phyloP scores from a whole-genome alignment of 2,888 invertebrate genomes.

The Anaspis maculata region DNA sequence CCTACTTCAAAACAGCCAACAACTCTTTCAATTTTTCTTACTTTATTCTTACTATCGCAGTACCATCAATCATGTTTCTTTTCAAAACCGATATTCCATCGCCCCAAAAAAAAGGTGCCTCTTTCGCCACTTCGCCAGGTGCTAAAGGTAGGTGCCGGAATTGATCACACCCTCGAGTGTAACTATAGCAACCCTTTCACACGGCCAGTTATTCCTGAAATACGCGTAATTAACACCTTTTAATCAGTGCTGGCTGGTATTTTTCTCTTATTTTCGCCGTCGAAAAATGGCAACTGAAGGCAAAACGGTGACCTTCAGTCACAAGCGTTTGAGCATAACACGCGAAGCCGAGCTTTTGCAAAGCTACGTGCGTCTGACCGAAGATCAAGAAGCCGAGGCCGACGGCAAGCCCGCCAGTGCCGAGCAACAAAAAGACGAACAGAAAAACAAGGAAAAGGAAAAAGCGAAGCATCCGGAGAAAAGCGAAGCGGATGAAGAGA shows the following conservation, averaged over 20 bases:
- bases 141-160: constrained; percentile 9
- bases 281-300: constrained; percentile 14
- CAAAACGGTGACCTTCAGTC: constrained; percentile 1
- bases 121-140: no score
- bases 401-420: constrained; percentile 6
- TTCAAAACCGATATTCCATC: no score
- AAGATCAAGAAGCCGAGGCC: constrained; percentile 46
- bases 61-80: no score
- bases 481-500: constrained; percentile 41
- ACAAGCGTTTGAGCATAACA: constrained; percentile 35
- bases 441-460: constrained; percentile 5
- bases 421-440: constrained; percentile 9
- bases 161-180: constrained; percentile 32
- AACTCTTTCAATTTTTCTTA: no score
- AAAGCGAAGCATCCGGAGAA: constrained; percentile 5
- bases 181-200: constrained; percentile 26
- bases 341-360: constrained; percentile 67
- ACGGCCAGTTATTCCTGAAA: constrained; percentile 5
- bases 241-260: no score
- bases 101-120: no score
- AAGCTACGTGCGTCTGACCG: constrained; percentile 67
- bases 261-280: neutral
- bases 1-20: no score
- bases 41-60: no score
- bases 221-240: constrained; percentile 3